Percentiles rank a stretch among this genome's conserved stretches.
phyloP scores from a whole-genome alignment of 1,140 invertebrate genomes.

The Antheraea mylitta region DNA sequence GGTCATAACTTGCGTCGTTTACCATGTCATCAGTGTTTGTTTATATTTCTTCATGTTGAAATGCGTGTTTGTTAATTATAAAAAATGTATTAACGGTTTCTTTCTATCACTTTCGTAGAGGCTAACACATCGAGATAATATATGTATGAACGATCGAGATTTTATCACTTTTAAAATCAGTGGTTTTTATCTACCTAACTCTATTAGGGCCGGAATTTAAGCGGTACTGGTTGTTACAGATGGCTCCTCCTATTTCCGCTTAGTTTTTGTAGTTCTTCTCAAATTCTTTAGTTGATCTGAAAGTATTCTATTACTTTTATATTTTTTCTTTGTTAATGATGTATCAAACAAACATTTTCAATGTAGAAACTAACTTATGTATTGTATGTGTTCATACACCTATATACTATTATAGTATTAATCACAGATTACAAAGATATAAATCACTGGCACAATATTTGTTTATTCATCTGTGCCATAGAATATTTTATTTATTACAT shows the following conservation, averaged over 20 bases:
- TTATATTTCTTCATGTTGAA: conserved; percentile 49
- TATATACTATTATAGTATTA: too few relatives aligned
- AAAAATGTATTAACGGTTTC: not conserved
- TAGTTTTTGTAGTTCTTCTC: conserved; percentile 5
- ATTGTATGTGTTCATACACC: too few relatives aligned
- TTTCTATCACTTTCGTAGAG: not conserved
- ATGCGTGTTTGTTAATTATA: not conserved
- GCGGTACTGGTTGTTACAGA: not conserved
- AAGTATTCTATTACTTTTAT: not conserved
- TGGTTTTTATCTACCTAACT: not conserved
- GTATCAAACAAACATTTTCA: too few relatives aligned
- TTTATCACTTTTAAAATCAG: not conserved
- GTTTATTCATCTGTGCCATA: too few relatives aligned
- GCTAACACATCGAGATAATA: not conserved
- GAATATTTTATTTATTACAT: too few relatives aligned
- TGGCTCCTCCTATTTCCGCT: conserved; percentile 27
- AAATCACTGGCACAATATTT: too few relatives aligned
- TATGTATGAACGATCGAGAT: not conserved
- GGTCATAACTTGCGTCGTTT: conserved; percentile 36
- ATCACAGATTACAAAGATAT: too few relatives aligned
- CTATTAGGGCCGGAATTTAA: not conserved
- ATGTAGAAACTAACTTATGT: too few relatives aligned
- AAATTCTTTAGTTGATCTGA: not conserved
- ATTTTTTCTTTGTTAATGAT: too few relatives aligned
- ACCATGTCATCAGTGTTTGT: conserved; percentile 75